Evolutionary conservation across 2,888 invertebrate genomes (phyloP).

Genomic region (Tinea trinotella): DNA sequence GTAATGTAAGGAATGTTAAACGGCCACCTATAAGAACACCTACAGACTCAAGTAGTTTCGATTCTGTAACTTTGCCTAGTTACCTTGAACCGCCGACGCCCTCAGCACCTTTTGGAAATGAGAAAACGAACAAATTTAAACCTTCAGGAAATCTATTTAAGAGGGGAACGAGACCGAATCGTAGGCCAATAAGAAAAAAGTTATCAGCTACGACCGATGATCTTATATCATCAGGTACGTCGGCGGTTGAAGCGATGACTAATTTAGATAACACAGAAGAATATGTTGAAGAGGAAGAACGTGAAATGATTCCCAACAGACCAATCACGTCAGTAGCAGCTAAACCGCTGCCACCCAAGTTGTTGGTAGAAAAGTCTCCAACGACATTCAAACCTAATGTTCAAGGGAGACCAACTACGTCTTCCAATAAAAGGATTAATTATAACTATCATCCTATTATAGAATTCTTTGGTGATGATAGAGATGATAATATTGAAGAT

Average conservation of each 20-base stretch:
- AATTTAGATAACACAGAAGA: constrained; percentile 48
- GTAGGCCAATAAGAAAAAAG: constrained; percentile 60
- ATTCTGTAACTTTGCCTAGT: constrained; percentile 54
- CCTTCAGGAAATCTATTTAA: constrained; percentile 43
- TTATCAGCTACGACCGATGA: constrained; percentile 54
- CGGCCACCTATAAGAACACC: constrained; percentile 43
- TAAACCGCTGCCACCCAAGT: constrained; percentile 53
- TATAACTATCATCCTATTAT: constrained; percentile 89
- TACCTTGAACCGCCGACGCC: constrained; percentile 64
- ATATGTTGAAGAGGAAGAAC: constrained; percentile 41
- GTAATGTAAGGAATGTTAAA: constrained; percentile 50
- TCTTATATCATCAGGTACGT: constrained; percentile 53
- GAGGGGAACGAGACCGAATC: constrained; percentile 48
- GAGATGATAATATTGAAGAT: constrained; percentile 39
- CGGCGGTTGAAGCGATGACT: constrained; percentile 44
- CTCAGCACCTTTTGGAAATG: constrained; percentile 47
- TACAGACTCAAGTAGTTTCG: constrained; percentile 32
- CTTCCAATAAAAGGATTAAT: constrained; percentile 74
- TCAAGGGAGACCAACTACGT: constrained; percentile 29
- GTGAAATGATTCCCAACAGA: constrained; percentile 20
- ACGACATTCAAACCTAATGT: constrained; percentile 32
- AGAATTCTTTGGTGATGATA: constrained; percentile 77
- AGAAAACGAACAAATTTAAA: constrained; percentile 47
- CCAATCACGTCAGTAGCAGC: constrained; percentile 24
- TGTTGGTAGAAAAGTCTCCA: constrained; percentile 34